Evolutionary conservation across 2,113 vertebrate genomes (phyloP).

Genomic region (Neodon shergylaensis): DNA sequence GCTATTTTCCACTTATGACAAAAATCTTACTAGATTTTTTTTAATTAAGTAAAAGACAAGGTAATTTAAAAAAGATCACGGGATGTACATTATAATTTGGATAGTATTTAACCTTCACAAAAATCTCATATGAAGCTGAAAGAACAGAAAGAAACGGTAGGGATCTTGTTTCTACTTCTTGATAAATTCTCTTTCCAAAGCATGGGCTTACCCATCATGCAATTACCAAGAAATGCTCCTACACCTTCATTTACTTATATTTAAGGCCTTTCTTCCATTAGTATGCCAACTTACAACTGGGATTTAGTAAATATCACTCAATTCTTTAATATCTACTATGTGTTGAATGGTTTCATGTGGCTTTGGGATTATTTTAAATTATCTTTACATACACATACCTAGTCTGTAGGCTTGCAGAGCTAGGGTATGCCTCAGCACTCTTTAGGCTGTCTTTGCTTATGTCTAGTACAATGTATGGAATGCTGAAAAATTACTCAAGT

Average conservation of each 20-base stretch:
- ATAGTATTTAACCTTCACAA: background rate
- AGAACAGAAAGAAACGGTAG: background rate
- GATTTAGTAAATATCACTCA: background rate
- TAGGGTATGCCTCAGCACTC: background rate
- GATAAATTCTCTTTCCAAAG: background rate
- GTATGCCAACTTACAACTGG: background rate
- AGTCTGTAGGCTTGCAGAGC: background rate
- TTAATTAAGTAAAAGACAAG: background rate
- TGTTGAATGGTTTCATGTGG: background rate
- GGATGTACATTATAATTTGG: background rate
- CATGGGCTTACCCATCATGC: background rate
- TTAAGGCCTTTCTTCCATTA: background rate
- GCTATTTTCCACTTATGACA: conserved; percentile 31
- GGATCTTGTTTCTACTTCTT: background rate
- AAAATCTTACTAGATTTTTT: conserved; percentile 39
- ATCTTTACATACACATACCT: background rate
- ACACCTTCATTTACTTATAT: background rate
- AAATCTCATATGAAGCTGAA: background rate
- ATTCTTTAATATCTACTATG: background rate
- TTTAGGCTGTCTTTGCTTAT: background rate
- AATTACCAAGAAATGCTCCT: background rate
- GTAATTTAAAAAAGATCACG: background rate
- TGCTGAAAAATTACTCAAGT: background rate
- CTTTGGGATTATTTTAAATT: background rate
- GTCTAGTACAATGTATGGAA: background rate